Percentiles rank a stretch among this genome's conserved stretches.
Conservation (phyloP, 2,888 invertebrate genomes). For the Caenorhabditis panamensis region DNA sequence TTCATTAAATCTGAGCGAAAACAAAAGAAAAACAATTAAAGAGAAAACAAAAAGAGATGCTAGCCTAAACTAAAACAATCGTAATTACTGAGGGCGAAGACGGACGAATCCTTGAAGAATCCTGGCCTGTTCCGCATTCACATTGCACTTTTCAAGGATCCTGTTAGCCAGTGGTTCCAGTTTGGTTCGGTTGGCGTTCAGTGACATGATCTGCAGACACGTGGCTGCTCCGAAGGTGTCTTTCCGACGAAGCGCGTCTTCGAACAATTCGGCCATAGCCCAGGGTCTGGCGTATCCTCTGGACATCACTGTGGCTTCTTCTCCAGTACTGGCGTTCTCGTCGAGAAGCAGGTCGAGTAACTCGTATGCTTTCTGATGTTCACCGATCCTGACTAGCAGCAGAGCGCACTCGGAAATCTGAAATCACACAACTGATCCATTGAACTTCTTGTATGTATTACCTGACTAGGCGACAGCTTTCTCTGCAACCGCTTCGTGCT, state of each 20-base stretch:
- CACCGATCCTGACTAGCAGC: conserved; percentile 66
- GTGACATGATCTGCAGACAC: conserved; percentile 67
- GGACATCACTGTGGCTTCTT: conserved; percentile 64
- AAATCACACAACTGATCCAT: neutral
- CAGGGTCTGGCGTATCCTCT: conserved; percentile 36
- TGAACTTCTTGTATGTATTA: neutral
- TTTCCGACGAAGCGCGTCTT: conserved; percentile 61
- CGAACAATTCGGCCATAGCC: conserved; percentile 66
- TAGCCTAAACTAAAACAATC: conserved; percentile 35
- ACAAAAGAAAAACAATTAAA: conserved; percentile 8
- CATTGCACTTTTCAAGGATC: conserved; percentile 65
- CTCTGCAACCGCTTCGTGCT: conserved; percentile 60
- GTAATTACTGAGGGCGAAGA: conserved; percentile 64
- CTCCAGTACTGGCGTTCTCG: conserved; percentile 56
- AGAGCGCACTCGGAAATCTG: conserved; percentile 69
- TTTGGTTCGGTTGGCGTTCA: conserved; percentile 54
- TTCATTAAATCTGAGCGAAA: neutral
- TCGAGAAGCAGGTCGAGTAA: conserved; percentile 66
- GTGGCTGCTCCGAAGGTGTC: conserved; percentile 63
- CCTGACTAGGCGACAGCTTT: conserved; percentile 63
- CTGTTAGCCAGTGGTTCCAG: conserved; percentile 66
- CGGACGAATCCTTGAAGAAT: conserved; percentile 68
- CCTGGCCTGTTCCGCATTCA: conserved; percentile 61
- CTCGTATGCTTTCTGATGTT: conserved; percentile 66
- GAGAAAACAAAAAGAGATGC: conserved; percentile 23